These are phyloP conservation scores for Delia radicum DNA, from an alignment of 1,140 invertebrate genomes.

Conservation along the genomic window DNA sequence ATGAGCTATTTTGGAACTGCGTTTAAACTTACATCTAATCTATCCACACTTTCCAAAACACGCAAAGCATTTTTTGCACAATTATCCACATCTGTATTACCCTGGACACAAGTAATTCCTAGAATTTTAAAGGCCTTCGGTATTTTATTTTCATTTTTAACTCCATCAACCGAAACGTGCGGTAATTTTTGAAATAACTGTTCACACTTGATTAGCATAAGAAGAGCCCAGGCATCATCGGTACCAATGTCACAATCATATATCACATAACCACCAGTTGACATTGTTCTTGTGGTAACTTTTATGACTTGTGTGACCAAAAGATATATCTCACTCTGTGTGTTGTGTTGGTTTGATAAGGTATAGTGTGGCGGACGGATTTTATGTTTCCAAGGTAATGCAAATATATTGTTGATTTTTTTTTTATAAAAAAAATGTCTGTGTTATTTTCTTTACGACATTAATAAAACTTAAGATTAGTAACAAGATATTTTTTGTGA, in stretches of 20 bases:
- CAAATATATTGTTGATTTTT: not conserved
- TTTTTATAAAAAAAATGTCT: too few species aligned
- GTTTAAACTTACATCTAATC: constrained; percentile 59
- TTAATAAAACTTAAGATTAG: too few species aligned
- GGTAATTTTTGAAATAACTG: not conserved
- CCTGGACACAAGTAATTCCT: constrained; percentile 64
- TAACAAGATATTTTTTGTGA: too few species aligned
- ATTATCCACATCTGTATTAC: constrained; percentile 62
- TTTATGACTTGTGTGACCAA: too few species aligned
- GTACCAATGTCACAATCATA: constrained; percentile 65
- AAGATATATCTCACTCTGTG: too few species aligned
- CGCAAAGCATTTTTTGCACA: constrained; percentile 62
- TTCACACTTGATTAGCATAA: constrained; percentile 62
- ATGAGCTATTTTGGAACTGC: not conserved
- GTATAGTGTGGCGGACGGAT: too few species aligned
- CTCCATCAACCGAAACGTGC: not conserved
- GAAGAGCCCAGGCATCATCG: constrained; percentile 66
- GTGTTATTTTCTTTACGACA: too few species aligned
- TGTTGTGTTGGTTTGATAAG: too few species aligned
- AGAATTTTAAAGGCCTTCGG: constrained; percentile 56
- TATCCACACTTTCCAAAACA: constrained; percentile 58
- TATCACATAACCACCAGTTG: constrained; percentile 51
- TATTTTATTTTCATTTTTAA: too few species aligned
- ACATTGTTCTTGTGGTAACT: not conserved
- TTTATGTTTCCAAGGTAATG: too few species aligned